These are phyloP conservation scores for Ceratotherium simum DNA, from an alignment of 2,113 vertebrate species.

Conservation along the genomic window DNA sequence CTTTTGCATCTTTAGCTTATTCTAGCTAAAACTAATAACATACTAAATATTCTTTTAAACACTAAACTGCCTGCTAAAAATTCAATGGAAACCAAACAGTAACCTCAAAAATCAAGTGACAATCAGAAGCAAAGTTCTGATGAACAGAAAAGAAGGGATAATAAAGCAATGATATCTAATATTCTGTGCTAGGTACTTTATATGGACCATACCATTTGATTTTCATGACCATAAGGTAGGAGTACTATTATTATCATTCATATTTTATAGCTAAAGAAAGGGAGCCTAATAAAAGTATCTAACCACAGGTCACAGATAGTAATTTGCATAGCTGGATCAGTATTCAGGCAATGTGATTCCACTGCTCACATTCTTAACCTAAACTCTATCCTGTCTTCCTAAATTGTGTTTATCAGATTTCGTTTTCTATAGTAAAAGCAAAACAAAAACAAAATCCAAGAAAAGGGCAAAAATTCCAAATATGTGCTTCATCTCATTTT, in stretches of 20 bases:
- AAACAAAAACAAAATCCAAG: not conserved
- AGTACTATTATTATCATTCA: not conserved
- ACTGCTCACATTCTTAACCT: not conserved
- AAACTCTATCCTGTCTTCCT: not conserved
- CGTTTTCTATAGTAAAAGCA: slow-evolving; percentile 3
- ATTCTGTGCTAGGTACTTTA: slow-evolving; percentile 1
- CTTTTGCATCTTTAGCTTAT: slow-evolving; percentile 50
- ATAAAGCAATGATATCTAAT: slow-evolving; percentile 38
- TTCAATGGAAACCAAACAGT: slow-evolving; percentile 24
- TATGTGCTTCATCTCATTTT: slow-evolving; percentile 19
- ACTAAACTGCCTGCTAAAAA: slow-evolving; percentile 46
- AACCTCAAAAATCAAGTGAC: slow-evolving; percentile 47
- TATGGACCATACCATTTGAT: not conserved
- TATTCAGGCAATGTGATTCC: not conserved
- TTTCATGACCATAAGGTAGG: not conserved
- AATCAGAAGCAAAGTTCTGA: slow-evolving; percentile 36
- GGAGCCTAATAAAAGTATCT: slow-evolving; percentile 36
- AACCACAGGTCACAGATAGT: not conserved
- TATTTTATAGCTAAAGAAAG: not conserved
- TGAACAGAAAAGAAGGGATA: not conserved
- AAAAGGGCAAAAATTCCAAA: slow-evolving; percentile 20
- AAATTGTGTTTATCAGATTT: not conserved
- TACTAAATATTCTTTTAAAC: slow-evolving; percentile 52
- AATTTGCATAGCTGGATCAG: not conserved
- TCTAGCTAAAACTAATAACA: slow-evolving; percentile 7